Evolutionary conservation across 2,888 invertebrate genomes (phyloP).

Genomic region (Drosophila ezoana): DNA sequence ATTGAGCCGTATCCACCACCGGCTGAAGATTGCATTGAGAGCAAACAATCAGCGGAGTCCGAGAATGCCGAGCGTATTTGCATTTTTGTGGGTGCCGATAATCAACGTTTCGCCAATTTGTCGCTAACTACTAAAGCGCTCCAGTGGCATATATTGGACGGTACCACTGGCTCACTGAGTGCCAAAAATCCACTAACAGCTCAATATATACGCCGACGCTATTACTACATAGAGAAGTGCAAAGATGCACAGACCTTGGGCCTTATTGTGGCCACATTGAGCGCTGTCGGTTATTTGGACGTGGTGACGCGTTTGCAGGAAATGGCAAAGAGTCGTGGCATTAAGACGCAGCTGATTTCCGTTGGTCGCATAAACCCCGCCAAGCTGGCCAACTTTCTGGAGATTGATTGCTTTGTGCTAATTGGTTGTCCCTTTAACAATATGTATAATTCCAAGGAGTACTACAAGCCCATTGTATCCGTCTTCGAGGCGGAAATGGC

Average conservation of each 20-base stretch:
- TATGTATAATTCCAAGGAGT: conserved; percentile 92
- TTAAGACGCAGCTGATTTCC: conserved; percentile 95
- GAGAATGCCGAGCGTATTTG: conserved; percentile 86
- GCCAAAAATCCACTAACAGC: conserved; percentile 85
- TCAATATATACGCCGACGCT: conserved; percentile 91
- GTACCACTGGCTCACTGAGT: conserved; percentile 83
- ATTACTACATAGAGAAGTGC: conserved; percentile 94
- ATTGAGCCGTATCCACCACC: conserved; percentile 74
- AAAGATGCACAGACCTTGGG: conserved; percentile 95
- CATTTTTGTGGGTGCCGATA: conserved; percentile 89
- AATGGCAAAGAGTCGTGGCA: conserved; percentile 90
- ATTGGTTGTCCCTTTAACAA: conserved; percentile 97
- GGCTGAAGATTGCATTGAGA: conserved; percentile 54
- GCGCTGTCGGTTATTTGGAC: conserved; percentile 91
- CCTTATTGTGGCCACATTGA: conserved; percentile 95
- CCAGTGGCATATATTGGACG: conserved; percentile 87
- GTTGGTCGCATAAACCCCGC: conserved; percentile 97
- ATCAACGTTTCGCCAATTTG: conserved; percentile 88
- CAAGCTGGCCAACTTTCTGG: conserved; percentile 95
- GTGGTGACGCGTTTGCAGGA: conserved; percentile 91
- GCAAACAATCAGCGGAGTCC: conserved; percentile 64
- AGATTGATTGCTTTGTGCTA: conserved; percentile 96
- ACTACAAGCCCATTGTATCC: conserved; percentile 95
- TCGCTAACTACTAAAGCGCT: conserved; percentile 86
- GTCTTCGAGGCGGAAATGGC: conserved; percentile 96